Conservation (phyloP, 2,797 vertebrate species). For the Astyanax mexicanus region DNA sequence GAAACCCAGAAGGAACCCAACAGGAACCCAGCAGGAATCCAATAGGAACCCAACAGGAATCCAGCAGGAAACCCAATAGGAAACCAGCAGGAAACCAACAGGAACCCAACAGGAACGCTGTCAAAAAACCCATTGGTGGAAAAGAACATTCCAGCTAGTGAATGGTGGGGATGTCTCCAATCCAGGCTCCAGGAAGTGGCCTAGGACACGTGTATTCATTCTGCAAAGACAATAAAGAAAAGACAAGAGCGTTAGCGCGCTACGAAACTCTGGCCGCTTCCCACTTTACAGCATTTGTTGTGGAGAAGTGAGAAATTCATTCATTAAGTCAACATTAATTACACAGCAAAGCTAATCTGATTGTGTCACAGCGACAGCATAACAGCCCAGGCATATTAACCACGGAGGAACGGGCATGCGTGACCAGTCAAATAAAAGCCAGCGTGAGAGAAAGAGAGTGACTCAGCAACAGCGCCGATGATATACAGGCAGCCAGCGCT, state of each 20-base stretch:
- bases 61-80: too few species aligned
- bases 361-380: conserved; percentile 64
- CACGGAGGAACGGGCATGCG: conserved; percentile 44
- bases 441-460: neutral
- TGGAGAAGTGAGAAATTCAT: too few species aligned
- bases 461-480: neutral
- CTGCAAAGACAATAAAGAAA: conserved; percentile 65
- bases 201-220: conserved; percentile 82
- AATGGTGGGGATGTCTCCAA: conserved; percentile 79
- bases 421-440: conserved; percentile 14
- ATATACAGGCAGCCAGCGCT: neutral
- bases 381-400: conserved; percentile 64
- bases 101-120: conserved; percentile 53
- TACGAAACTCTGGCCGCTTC: neutral
- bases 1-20: too few species aligned
- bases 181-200: conserved; percentile 81
- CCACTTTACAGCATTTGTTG: neutral
- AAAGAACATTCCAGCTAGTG: conserved; percentile 67
- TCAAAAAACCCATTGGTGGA: conserved; percentile 38
- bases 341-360: conserved; percentile 63
- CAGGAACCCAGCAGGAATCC: too few species aligned
- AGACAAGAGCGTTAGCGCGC: conserved; percentile 45
- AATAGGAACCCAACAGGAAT: too few species aligned
- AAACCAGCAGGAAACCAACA: too few species aligned
- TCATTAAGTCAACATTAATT: conserved; percentile 65